Conservation (phyloP, 2,888 invertebrate species). For the Agrochola macilenta region DNA sequence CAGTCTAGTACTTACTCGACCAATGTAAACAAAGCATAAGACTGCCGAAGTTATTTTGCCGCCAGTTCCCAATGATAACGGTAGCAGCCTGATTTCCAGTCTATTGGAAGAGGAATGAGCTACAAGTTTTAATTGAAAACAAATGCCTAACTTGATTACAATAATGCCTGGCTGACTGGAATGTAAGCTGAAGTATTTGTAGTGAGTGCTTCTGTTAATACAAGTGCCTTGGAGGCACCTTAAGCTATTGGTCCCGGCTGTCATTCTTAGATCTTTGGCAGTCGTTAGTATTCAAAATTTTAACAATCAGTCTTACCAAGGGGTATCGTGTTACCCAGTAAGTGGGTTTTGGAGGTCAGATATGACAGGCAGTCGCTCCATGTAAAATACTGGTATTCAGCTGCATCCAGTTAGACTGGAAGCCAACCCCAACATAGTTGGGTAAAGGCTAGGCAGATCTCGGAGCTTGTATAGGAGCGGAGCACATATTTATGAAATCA, state of each 20-base stretch:
- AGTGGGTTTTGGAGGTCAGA: too few species aligned
- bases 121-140: slow-evolving; percentile 69
- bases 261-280: too few species aligned
- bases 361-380: too few species aligned
- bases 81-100: slow-evolving; percentile 42
- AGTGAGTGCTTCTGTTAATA: slow-evolving; percentile 2
- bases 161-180: slow-evolving; percentile 40
- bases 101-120: slow-evolving; percentile 60
- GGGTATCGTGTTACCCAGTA: too few species aligned
- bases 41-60: slow-evolving; percentile 65
- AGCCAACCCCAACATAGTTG: not conserved
- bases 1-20: slow-evolving; percentile 17
- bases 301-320: too few species aligned
- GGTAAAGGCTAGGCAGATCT: too few species aligned
- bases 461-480: too few species aligned
- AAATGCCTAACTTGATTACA: slow-evolving; percentile 63
- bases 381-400: too few species aligned
- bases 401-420: not conserved
- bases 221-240: not conserved
- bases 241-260: not conserved
- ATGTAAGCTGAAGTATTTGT: slow-evolving; percentile 26
- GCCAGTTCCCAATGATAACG: slow-evolving; percentile 62
- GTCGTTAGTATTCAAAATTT: too few species aligned
- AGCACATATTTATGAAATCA: too few species aligned
- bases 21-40: slow-evolving; percentile 19